A percentile compares a stretch with the other conserved stretches of the same genome.
Conservation (phyloP, 2,113 vertebrate species). For the Ptychochromis oligacanthus region DNA sequence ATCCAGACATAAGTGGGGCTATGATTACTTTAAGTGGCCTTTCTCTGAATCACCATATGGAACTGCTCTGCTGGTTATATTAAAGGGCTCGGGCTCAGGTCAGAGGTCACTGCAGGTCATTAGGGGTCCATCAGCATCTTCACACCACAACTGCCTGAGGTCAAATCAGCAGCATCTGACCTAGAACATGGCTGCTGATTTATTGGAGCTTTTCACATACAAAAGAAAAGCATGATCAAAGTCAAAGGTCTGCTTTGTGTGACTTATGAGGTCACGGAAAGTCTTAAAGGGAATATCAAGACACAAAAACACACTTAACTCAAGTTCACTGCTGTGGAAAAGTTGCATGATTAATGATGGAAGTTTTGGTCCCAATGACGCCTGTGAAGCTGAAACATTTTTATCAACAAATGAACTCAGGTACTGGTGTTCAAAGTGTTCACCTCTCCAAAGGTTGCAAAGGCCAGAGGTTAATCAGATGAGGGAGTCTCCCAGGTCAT, state of each 20-base stretch:
- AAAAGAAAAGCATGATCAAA: constrained; percentile 3
- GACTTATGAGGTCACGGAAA: not conserved
- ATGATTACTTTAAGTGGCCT: constrained; percentile 16
- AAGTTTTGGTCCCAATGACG: not conserved
- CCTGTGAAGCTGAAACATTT: not conserved
- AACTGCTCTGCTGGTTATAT: constrained; percentile 31
- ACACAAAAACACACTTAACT: not conserved
- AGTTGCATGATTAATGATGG: not conserved
- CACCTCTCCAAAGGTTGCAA: constrained; percentile 32
- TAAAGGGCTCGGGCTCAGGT: constrained; percentile 21
- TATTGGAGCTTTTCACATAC: constrained; percentile 18
- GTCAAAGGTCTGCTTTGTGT: not conserved
- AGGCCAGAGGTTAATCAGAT: constrained; percentile 53
- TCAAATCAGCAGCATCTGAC: not conserved
- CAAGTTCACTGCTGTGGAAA: not conserved
- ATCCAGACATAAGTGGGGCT: not conserved
- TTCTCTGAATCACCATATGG: constrained; percentile 31
- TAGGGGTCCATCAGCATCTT: constrained; percentile 2
- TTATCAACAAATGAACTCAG: not conserved
- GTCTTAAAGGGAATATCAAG: not conserved
- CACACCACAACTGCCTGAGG: constrained; percentile 18
- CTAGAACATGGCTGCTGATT: not conserved
- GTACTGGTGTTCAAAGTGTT: constrained; percentile 12
- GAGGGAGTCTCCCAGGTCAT: constrained; percentile 22
- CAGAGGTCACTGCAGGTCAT: constrained; percentile 39